A percentile compares a stretch with the other conserved stretches of the same genome.
phyloP scores from a whole-genome alignment of 2,113 vertebrate species.

The Heterotis niloticus region DNA sequence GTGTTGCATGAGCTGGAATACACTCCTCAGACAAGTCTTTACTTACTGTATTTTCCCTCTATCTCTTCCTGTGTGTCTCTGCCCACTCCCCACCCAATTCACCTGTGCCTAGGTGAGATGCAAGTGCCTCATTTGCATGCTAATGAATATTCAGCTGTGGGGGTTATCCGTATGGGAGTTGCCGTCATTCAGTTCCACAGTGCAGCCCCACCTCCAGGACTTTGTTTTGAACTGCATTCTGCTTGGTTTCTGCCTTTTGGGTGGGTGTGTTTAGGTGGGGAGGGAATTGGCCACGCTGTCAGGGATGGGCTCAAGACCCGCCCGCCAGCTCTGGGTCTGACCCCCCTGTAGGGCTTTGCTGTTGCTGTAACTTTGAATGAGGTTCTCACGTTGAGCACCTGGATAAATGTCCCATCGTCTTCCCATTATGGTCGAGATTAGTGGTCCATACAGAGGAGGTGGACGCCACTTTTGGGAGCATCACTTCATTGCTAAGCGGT shows the following conservation, averaged over 20 bases:
- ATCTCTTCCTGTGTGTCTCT: too few species aligned
- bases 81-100: neutral
- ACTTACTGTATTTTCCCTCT: too few species aligned
- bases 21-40: neutral
- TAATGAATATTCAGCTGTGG: constrained; percentile 19
- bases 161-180: constrained; percentile 5
- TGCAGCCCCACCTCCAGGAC: neutral
- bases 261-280: too few species aligned
- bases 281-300: too few species aligned
- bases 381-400: neutral
- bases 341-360: neutral
- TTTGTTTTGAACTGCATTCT: neutral
- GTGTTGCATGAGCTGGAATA: neutral
- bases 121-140: constrained; percentile 14
- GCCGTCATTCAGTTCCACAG: neutral
- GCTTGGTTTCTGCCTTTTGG: neutral
- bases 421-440: too few species aligned
- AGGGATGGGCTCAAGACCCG: too few species aligned
- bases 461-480: neutral
- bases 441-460: neutral
- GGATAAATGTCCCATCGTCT: neutral
- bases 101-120: neutral
- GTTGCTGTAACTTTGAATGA: neutral
- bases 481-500: neutral
- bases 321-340: too few species aligned